These are phyloP conservation scores for Rhadina sibilatrix DNA, from an alignment of 2,113 vertebrate species.

Conservation along the genomic window DNA sequence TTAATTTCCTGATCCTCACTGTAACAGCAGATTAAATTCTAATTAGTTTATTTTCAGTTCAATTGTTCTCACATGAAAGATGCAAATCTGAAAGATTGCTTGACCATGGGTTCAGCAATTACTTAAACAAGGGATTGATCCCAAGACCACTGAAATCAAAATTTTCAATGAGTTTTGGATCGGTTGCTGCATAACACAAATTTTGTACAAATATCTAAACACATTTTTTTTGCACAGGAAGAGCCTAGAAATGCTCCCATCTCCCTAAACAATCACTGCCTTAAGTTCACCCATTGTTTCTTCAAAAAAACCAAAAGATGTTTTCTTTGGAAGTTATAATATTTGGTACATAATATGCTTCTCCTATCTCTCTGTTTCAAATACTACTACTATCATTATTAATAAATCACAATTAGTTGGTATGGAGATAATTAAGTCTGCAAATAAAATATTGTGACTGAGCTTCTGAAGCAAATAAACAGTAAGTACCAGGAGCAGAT, in stretches of 20 bases:
- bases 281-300: background rate
- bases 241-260: background rate
- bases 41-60: background rate
- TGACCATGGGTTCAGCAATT: background rate
- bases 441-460: conserved; percentile 13
- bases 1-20: background rate
- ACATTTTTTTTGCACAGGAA: background rate
- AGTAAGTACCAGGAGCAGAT: background rate
- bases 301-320: background rate
- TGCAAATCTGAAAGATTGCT: background rate
- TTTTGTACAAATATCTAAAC: background rate
- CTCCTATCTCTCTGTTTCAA: background rate
- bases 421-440: background rate
- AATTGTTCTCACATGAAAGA: background rate
- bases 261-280: background rate
- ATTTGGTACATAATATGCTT: background rate
- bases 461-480: background rate
- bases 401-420: conserved; percentile 7
- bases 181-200: background rate
- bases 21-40: background rate
- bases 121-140: background rate
- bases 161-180: background rate
- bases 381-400: background rate
- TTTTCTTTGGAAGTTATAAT: background rate
- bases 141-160: background rate